Conservation (phyloP, 2,888 invertebrate species). For the Acleris holmiana region DNA sequence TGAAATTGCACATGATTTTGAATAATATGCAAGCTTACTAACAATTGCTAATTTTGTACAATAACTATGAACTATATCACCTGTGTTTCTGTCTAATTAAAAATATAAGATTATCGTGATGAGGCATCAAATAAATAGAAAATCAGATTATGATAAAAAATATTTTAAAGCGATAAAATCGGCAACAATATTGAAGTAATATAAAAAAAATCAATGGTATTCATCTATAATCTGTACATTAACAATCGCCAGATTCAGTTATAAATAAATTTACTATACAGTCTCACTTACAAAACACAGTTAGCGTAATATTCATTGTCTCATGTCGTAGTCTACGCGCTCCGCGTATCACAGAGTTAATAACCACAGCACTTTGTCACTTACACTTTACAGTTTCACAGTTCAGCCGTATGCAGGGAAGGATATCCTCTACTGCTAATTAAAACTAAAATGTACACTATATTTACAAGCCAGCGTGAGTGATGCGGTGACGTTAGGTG, state of each 20-base stretch:
- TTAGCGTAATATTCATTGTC: constrained; percentile 60
- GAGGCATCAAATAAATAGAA: constrained; percentile 71
- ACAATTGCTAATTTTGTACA: constrained; percentile 79
- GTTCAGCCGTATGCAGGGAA: constrained; percentile 65
- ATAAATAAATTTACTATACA: constrained; percentile 83
- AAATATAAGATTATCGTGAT: constrained; percentile 58
- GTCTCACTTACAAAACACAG: constrained; percentile 75
- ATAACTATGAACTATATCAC: constrained; percentile 77
- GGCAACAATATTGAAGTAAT: constrained; percentile 73
- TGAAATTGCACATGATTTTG: constrained; percentile 80
- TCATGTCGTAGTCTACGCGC: constrained; percentile 66
- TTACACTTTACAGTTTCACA: constrained; percentile 73
- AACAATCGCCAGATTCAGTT: constrained; percentile 74
- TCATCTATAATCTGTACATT: constrained; percentile 73
- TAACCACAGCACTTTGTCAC: constrained; percentile 83
- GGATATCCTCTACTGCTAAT: constrained; percentile 65
- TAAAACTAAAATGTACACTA: constrained; percentile 65
- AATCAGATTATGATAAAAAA: constrained; percentile 60
- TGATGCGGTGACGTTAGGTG: constrained; percentile 58
- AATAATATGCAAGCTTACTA: constrained; percentile 76
- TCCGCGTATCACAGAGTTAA: constrained; percentile 81
- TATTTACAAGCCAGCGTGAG: constrained; percentile 63
- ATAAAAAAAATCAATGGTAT: constrained; percentile 71
- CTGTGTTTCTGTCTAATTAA: constrained; percentile 67
- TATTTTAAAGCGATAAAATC: constrained; percentile 61